These are phyloP conservation scores for Philhelius pedissequus DNA, from an alignment of 2,888 invertebrate species.

Conservation along the genomic window DNA sequence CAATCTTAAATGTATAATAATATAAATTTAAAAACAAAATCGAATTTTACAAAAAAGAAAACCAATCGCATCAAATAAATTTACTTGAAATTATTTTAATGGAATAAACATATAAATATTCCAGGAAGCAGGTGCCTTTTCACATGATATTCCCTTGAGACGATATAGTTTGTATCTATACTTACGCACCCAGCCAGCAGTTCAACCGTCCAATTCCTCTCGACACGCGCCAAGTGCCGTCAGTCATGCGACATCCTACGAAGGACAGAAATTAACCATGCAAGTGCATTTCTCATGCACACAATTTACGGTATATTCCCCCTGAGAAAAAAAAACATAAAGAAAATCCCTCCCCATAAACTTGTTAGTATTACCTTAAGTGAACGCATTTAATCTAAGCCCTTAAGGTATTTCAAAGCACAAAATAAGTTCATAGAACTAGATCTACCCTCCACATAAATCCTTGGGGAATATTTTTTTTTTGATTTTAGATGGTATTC, in stretches of 20 bases:
- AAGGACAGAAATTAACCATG: constrained; percentile 36
- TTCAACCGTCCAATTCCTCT: not conserved
- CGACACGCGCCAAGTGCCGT: constrained; percentile 52
- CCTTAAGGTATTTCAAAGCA: not conserved
- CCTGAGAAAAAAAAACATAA: not conserved
- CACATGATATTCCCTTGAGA: constrained; percentile 41
- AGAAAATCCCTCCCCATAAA: not conserved
- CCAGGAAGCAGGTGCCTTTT: constrained; percentile 48
- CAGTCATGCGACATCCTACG: constrained; percentile 43
- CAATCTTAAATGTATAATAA: too few relatives aligned
- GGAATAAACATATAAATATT: constrained; percentile 41
- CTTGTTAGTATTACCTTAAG: constrained; percentile 18
- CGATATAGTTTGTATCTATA: not conserved
- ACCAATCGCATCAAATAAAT: not conserved
- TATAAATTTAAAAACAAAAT: too few relatives aligned
- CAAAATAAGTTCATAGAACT: not conserved
- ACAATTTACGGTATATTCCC: constrained; percentile 25
- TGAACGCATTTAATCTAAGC: constrained; percentile 50
- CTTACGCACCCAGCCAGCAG: constrained; percentile 2
- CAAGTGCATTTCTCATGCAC: constrained; percentile 61
- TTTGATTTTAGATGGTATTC: constrained; percentile 8
- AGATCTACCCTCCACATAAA: constrained; percentile 27
- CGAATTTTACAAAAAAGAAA: not conserved
- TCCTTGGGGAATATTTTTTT: constrained; percentile 49
- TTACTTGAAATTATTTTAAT: constrained; percentile 47